These are phyloP conservation scores for Nycticryphes semicollaris DNA, from an alignment of 2,113 vertebrate genomes.

Conservation along the genomic window DNA sequence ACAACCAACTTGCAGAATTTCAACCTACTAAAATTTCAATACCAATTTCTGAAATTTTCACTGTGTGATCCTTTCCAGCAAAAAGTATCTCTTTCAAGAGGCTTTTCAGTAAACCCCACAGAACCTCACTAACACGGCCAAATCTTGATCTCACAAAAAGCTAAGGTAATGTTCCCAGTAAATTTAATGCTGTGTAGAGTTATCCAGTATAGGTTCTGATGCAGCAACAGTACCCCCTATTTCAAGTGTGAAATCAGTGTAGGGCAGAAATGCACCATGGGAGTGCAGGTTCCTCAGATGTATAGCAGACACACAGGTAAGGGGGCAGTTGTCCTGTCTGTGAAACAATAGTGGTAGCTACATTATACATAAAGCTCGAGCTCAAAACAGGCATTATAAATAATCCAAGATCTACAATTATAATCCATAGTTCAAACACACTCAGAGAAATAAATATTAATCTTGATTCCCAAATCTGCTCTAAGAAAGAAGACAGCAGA, in stretches of 20 bases:
- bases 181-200: not conserved
- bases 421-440: not conserved
- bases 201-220: not conserved
- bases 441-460: not conserved
- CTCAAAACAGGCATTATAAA: not conserved
- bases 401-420: not conserved
- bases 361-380: not conserved
- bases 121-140: not conserved
- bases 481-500: not conserved
- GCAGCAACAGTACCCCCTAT: not conserved
- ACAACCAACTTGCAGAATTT: not conserved
- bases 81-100: not conserved
- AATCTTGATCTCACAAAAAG: not conserved
- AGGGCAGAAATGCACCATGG: not conserved
- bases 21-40: not conserved
- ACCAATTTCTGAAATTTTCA: not conserved
- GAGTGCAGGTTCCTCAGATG: not conserved
- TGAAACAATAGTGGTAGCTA: not conserved
- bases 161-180: not conserved
- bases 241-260: not conserved
- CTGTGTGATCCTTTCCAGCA: not conserved
- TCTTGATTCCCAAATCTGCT: not conserved
- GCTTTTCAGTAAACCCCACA: not conserved
- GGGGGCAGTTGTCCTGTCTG: not conserved
- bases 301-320: not conserved